Percentiles rank a stretch among this genome's conserved stretches.
Conservation (phyloP, 2,113 vertebrate species). For the Hemiscyllium ocellatum region DNA sequence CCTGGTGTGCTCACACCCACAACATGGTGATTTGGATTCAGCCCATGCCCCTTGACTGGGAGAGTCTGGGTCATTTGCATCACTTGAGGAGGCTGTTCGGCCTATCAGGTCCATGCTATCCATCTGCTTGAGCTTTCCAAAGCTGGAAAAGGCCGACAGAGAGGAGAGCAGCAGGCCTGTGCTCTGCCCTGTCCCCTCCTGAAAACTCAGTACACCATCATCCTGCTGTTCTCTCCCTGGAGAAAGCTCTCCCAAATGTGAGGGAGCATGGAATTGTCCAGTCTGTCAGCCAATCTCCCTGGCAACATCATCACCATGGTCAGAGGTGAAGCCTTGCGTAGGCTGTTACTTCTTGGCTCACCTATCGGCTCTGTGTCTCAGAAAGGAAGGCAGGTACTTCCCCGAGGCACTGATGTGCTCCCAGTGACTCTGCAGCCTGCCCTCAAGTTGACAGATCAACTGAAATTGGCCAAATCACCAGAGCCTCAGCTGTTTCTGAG, state of each 20-base stretch:
- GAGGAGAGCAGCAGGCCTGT: too few relatives aligned
- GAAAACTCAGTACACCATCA: too few relatives aligned
- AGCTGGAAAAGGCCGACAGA: neutral
- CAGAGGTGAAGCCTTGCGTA: neutral
- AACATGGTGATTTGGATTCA: too few relatives aligned
- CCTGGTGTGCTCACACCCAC: too few relatives aligned
- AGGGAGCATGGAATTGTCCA: neutral
- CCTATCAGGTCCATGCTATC: neutral
- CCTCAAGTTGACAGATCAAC: neutral
- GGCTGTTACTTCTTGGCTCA: neutral
- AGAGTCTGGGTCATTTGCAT: neutral
- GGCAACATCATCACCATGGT: too few relatives aligned
- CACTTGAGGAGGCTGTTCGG: neutral
- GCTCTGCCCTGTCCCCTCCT: neutral
- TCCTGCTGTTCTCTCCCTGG: neutral
- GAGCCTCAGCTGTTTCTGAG: neutral
- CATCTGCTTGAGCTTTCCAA: neutral
- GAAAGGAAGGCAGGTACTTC: neutral
- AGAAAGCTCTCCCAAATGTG: neutral
- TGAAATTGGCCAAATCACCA: neutral
- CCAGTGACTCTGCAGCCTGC: neutral
- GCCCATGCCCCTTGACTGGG: too few relatives aligned
- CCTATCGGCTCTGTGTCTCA: neutral
- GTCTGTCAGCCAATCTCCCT: too few relatives aligned
- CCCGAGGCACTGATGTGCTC: neutral